These are phyloP conservation scores for Hypselothyrea guttata DNA, from an alignment of 2,888 invertebrate species.

Conservation along the genomic window DNA sequence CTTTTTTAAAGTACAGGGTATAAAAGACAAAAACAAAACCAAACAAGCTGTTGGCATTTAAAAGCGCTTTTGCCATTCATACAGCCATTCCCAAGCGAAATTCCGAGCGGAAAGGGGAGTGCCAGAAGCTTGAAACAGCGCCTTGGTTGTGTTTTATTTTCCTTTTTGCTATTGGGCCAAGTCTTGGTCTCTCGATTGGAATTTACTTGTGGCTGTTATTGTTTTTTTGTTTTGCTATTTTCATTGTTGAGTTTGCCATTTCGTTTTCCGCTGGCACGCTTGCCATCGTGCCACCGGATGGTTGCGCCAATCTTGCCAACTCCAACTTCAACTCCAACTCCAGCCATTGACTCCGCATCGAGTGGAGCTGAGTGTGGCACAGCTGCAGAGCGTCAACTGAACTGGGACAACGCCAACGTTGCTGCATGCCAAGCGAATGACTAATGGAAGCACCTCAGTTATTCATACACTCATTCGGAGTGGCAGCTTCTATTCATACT, in stretches of 20 bases:
- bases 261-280: slow-evolving; percentile 46
- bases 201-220: slow-evolving; percentile 44
- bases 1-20: too few relatives aligned
- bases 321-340: too few relatives aligned
- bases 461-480: slow-evolving; percentile 7
- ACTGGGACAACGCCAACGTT: slow-evolving; percentile 56
- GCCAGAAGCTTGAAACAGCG: slow-evolving; percentile 49
- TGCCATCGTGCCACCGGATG: slow-evolving; percentile 39
- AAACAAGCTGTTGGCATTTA: slow-evolving; percentile 61
- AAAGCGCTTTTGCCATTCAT: slow-evolving; percentile 39
- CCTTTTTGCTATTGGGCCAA: background rate
- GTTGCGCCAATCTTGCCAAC: slow-evolving; percentile 41
- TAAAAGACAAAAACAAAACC: too few relatives aligned
- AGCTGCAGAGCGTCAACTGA: slow-evolving; percentile 41
- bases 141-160: slow-evolving; percentile 31
- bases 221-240: slow-evolving; percentile 22
- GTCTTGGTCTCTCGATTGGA: slow-evolving; percentile 32
- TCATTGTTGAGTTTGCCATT: slow-evolving; percentile 51
- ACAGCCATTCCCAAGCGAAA: slow-evolving; percentile 41
- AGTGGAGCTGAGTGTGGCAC: slow-evolving; percentile 22
- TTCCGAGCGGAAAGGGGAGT: slow-evolving; percentile 64
- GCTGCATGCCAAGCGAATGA: slow-evolving; percentile 59
- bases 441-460: slow-evolving; percentile 34
- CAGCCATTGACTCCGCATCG: slow-evolving; percentile 11
- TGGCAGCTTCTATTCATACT: slow-evolving; percentile 1